Conservation (phyloP, 2,113 vertebrate genomes). For the Indicator maculatus region DNA sequence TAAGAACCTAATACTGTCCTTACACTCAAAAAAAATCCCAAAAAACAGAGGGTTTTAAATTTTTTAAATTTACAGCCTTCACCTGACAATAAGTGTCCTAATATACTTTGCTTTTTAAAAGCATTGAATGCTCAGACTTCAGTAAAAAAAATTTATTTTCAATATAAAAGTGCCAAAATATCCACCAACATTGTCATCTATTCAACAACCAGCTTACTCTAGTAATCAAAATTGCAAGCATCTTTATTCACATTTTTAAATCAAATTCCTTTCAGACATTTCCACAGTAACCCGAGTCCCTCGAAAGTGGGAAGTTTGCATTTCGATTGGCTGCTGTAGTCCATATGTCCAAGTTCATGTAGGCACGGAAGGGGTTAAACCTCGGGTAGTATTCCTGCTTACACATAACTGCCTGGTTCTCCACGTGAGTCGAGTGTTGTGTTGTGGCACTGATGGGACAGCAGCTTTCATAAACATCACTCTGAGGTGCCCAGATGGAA, state of each 20-base stretch:
- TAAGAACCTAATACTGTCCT: background rate
- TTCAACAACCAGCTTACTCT: conserved; percentile 80
- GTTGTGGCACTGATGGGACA: conserved; percentile 81
- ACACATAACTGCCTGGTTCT: conserved; percentile 84
- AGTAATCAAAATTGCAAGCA: conserved; percentile 80
- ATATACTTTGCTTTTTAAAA: conserved; percentile 32
- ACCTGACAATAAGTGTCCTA: background rate
- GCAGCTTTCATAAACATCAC: conserved; percentile 88
- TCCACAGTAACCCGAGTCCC: conserved; percentile 95
- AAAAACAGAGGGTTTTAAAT: background rate
- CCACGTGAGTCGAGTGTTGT: conserved; percentile 83
- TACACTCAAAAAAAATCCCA: background rate
- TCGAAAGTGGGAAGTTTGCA: conserved; percentile 91
- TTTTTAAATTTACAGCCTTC: conserved; percentile 2
- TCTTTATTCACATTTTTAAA: conserved; percentile 87
- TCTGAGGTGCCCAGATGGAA: conserved; percentile 98
- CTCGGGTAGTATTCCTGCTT: conserved; percentile 88
- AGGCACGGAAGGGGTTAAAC: conserved; percentile 95
- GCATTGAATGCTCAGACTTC: conserved; percentile 67
- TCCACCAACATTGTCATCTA: conserved; percentile 80
- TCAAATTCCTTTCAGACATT: conserved; percentile 82
- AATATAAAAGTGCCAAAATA: conserved; percentile 90
- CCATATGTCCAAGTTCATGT: conserved; percentile 99
- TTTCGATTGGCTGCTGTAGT: conserved; percentile 90
- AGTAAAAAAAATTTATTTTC: conserved; percentile 83